phyloP scores from a whole-genome alignment of 2,888 invertebrate species.

The Troides oblongomaculatus region DNA sequence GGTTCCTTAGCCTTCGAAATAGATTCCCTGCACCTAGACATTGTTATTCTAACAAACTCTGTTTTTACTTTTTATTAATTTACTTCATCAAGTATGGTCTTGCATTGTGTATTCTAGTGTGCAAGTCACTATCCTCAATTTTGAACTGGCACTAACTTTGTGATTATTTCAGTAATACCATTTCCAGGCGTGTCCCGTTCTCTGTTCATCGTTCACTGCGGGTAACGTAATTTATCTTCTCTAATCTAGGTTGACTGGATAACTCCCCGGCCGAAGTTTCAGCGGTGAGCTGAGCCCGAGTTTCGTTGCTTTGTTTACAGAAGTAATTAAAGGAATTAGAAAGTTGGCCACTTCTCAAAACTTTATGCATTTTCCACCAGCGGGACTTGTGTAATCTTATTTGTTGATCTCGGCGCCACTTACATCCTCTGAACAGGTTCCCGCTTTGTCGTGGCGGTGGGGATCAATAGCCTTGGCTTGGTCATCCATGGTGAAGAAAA shows the following conservation, averaged over 20 bases:
- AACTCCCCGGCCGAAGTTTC: conserved; percentile 46
- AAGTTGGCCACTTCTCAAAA: conserved; percentile 32
- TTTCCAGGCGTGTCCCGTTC: conserved; percentile 24
- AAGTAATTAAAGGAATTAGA: conserved; percentile 49
- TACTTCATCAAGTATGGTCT: no score
- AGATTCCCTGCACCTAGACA: no score
- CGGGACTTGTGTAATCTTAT: conserved; percentile 14
- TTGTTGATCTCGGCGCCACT: conserved; percentile 2
- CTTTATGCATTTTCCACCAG: conserved; percentile 23
- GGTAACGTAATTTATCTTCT: conserved; percentile 54
- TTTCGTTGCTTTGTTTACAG: conserved; percentile 52
- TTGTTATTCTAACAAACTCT: no score
- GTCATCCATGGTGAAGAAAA: no score
- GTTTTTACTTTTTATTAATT: no score
- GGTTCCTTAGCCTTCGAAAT: no score
- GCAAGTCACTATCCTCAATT: no score
- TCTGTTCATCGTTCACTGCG: conserved; percentile 17
- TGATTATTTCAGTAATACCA: conserved; percentile 5
- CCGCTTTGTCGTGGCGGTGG: no score
- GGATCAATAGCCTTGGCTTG: no score
- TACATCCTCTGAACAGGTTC: no score
- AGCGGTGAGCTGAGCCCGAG: conserved; percentile 57
- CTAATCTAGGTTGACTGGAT: conserved; percentile 45
- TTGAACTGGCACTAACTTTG: no score
- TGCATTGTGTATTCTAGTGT: no score